Conservation (phyloP, 2,797 vertebrate species). For the Megaceryle alcyon region DNA sequence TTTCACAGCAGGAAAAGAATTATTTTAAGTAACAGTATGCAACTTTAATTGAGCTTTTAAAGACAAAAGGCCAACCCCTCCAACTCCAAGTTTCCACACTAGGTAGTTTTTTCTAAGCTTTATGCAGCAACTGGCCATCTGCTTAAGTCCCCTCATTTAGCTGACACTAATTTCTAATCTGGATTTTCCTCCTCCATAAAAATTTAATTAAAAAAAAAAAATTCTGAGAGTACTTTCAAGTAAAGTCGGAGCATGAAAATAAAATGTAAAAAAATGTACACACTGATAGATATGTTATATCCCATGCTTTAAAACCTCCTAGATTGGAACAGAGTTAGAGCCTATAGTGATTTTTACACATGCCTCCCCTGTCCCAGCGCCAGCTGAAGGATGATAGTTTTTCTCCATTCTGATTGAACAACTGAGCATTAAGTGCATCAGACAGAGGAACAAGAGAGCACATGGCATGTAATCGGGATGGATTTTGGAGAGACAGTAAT, state of each 20-base stretch:
- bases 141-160: neutral
- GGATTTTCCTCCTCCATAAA: neutral
- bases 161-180: neutral
- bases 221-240: neutral
- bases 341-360: neutral
- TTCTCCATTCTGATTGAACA: neutral
- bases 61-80: neutral
- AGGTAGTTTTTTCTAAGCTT: neutral
- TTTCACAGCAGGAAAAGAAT: neutral
- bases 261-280: neutral
- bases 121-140: neutral
- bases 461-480: neutral
- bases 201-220: accelerated
- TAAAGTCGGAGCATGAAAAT: neutral
- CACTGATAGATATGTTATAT: accelerated
- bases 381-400: neutral
- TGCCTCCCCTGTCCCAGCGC: neutral
- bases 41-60: neutral
- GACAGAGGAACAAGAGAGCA: neutral
- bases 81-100: neutral
- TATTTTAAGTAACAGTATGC: neutral
- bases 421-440: neutral
- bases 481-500: neutral
- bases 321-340: neutral
- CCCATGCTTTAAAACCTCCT: neutral